Evolutionary conservation across 2,797 vertebrate genomes (phyloP).

Genomic region (Lutjanus campechanus): DNA sequence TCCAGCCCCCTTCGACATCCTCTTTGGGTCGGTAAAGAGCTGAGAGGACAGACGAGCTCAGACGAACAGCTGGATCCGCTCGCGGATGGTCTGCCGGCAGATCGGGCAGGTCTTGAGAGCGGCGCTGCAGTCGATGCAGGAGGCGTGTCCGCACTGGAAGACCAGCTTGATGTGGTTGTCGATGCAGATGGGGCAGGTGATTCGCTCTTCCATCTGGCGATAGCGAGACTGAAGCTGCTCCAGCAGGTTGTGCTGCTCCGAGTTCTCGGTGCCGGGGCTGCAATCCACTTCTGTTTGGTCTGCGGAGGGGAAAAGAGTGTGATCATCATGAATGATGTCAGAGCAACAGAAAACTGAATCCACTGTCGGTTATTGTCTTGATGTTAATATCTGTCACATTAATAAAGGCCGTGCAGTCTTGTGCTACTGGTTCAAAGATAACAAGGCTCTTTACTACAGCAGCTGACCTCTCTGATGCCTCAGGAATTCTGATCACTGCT

Average conservation of each 20-base stretch:
- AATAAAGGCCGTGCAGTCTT: slow-evolving; percentile 1
- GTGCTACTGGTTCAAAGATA: neutral
- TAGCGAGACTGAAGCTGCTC: slow-evolving; percentile 98
- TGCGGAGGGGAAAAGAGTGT: slow-evolving; percentile 59
- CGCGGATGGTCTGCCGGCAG: slow-evolving; percentile 96
- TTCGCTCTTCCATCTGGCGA: slow-evolving; percentile 98
- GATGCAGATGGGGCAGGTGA: slow-evolving; percentile 99
- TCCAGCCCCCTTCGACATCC: slow-evolving; percentile 17
- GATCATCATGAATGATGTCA: neutral
- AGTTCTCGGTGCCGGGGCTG: slow-evolving; percentile 87
- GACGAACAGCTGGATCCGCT: slow-evolving; percentile 95
- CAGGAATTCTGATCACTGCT: neutral
- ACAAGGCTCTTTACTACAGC: neutral
- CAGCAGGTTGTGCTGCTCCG: slow-evolving; percentile 94
- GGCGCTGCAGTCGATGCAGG: slow-evolving; percentile 94
- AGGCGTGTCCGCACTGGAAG: slow-evolving; percentile 98
- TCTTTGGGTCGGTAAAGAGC: slow-evolving; percentile 32
- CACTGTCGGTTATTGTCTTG: neutral
- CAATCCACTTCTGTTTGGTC: slow-evolving; percentile 95
- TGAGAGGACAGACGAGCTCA: slow-evolving; percentile 74
- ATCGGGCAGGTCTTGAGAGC: slow-evolving; percentile 95
- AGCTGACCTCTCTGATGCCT: neutral
- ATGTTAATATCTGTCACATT: neutral
- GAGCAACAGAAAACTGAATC: neutral
- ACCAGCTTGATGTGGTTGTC: slow-evolving; percentile 98